Percentiles rank a stretch among this genome's conserved stretches.
Conservation (phyloP, 2,797 vertebrate genomes). For the Eurystomus glaucurus region DNA sequence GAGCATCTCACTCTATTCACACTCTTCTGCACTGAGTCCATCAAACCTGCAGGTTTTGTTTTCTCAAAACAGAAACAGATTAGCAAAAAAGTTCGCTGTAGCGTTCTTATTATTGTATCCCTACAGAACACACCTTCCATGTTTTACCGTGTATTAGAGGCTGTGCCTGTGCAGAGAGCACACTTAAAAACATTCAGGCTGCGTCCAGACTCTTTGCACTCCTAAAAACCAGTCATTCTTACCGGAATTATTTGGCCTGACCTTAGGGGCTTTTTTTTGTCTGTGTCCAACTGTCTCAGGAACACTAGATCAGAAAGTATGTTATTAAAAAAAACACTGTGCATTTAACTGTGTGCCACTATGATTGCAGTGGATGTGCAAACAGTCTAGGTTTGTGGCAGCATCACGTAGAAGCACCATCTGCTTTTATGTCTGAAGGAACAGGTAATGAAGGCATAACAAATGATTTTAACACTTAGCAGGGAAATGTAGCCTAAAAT, state of each 20-base stretch:
- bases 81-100: not conserved
- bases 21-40: not conserved
- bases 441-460: not conserved
- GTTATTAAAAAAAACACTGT: not conserved
- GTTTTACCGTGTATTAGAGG: fast-evolving
- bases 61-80: not conserved
- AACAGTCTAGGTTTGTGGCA: not conserved
- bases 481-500: not conserved
- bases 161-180: not conserved
- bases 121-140: not conserved
- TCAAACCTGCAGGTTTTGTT: not conserved
- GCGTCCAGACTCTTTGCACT: not conserved
- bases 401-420: not conserved
- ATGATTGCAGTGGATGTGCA: not conserved
- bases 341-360: not conserved
- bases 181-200: not conserved
- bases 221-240: not conserved
- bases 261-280: fast-evolving
- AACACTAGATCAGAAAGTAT: not conserved
- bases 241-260: not conserved
- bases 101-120: not conserved
- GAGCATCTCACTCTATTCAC: not conserved
- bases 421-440: not conserved
- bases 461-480: not conserved
- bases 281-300: not conserved